Evolutionary conservation across 2,888 invertebrate species (phyloP).

Genomic region (Ellobium chinense): DNA sequence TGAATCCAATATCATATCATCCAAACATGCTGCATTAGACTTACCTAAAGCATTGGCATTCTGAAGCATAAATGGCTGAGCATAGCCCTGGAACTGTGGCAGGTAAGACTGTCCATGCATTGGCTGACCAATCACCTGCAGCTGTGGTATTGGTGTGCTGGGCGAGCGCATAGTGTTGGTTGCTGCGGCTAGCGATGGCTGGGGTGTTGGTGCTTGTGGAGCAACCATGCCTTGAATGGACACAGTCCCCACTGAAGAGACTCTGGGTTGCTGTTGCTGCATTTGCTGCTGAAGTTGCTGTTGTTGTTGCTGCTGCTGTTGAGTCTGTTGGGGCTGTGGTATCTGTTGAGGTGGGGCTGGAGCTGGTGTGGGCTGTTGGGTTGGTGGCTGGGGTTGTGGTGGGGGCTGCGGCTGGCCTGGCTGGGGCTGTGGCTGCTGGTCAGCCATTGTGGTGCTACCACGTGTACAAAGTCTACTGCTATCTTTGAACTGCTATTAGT

Average conservation of each 20-base stretch:
- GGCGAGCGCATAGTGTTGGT: conserved; percentile 57
- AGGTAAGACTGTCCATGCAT: conserved; percentile 69
- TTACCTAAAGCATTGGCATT: conserved; percentile 72
- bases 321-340: conserved; percentile 51
- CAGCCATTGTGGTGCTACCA: not conserved
- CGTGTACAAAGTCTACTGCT: not conserved
- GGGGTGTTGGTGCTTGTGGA: conserved; percentile 51
- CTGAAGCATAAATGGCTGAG: conserved; percentile 67
- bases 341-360: conserved; percentile 52
- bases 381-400: not conserved
- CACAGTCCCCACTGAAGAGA: conserved; percentile 28
- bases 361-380: conserved; percentile 42
- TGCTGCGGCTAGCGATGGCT: conserved; percentile 54
- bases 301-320: conserved; percentile 49
- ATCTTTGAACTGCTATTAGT: not conserved
- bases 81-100: conserved; percentile 66
- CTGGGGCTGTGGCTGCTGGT: conserved; percentile 28
- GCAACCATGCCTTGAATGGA: conserved; percentile 35
- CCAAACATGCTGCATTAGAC: too few species aligned
- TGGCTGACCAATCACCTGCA: conserved; percentile 71
- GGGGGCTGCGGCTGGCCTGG: conserved; percentile 12
- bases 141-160: conserved; percentile 61
- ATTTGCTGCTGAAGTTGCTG: conserved; percentile 54
- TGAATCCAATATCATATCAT: too few species aligned
- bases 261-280: conserved; percentile 46